A percentile compares a stretch with the other conserved stretches of the same genome.
phyloP scores from a whole-genome alignment of 2,113 vertebrate species.

The Pelodiscus sinensis region DNA sequence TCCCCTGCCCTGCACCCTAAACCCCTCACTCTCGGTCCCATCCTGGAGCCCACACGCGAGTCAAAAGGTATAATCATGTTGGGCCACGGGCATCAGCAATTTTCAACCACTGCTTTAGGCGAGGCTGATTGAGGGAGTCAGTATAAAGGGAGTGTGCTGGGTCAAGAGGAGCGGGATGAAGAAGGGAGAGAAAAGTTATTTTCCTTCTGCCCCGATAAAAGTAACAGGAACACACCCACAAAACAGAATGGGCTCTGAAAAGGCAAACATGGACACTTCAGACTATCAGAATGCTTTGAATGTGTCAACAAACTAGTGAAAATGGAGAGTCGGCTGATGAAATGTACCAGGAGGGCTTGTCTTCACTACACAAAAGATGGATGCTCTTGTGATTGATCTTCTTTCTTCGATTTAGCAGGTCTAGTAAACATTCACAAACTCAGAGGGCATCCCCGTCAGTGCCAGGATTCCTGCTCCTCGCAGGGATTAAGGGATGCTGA shows the following conservation, averaged over 20 bases:
- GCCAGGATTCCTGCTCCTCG: no score
- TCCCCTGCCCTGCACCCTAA: no score
- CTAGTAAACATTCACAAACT: no score
- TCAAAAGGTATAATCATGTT: no score
- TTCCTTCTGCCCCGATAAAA: background rate
- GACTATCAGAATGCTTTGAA: background rate
- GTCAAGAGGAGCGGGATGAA: background rate
- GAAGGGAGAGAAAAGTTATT: background rate
- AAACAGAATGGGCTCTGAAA: background rate
- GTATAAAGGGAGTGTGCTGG: background rate
- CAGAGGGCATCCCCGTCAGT: no score
- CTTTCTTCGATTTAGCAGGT: no score
- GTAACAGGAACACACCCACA: background rate
- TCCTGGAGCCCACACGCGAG: no score
- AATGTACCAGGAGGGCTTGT: rapidly evolving
- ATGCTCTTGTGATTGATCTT: no score
- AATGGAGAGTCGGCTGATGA: background rate
- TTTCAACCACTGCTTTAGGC: background rate
- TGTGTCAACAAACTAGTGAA: background rate
- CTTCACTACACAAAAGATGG: no score
- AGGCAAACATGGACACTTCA: background rate
- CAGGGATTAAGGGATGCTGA: no score
- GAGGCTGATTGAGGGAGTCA: background rate
- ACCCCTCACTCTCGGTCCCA: no score
- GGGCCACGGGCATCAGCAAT: no score